Percentiles rank a stretch among this genome's conserved stretches.
Conservation (phyloP, 1,140 invertebrate species). For the Antheraea pernyi region DNA sequence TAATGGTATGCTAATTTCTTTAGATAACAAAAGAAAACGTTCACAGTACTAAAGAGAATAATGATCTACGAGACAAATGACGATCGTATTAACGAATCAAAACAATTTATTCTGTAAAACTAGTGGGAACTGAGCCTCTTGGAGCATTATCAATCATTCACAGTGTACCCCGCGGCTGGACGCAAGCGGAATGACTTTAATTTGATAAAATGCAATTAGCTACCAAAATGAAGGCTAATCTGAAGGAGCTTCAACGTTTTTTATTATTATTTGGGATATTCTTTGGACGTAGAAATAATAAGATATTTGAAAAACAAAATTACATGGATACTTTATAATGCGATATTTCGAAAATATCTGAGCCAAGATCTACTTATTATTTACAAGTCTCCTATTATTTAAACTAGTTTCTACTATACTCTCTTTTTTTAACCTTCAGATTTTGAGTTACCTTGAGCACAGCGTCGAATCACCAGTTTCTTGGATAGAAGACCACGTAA, state of each 20-base stretch:
- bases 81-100: constrained; percentile 62
- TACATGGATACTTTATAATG: not conserved
- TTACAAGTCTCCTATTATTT: too few species aligned
- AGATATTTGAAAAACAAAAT: not conserved
- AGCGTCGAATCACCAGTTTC: too few species aligned
- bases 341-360: not conserved
- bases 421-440: too few species aligned
- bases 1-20: not conserved
- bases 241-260: constrained; percentile 12
- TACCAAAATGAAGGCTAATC: constrained; percentile 78
- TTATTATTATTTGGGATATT: not conserved
- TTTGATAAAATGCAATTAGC: constrained; percentile 79
- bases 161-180: constrained; percentile 24
- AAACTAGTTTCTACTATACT: too few species aligned
- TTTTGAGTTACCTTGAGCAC: too few species aligned
- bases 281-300: not conserved
- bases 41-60: not conserved
- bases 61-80: constrained; percentile 50
- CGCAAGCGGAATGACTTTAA: constrained; percentile 68
- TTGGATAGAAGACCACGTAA: too few species aligned
- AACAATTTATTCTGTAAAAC: constrained; percentile 78
- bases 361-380: not conserved
- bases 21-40: not conserved
- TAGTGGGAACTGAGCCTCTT: constrained; percentile 57
- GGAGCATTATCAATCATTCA: constrained; percentile 73